Evolutionary conservation across 92 coral and sea anemone species (phyloP).

Genomic region (Umimayanthus kanabou): DNA sequence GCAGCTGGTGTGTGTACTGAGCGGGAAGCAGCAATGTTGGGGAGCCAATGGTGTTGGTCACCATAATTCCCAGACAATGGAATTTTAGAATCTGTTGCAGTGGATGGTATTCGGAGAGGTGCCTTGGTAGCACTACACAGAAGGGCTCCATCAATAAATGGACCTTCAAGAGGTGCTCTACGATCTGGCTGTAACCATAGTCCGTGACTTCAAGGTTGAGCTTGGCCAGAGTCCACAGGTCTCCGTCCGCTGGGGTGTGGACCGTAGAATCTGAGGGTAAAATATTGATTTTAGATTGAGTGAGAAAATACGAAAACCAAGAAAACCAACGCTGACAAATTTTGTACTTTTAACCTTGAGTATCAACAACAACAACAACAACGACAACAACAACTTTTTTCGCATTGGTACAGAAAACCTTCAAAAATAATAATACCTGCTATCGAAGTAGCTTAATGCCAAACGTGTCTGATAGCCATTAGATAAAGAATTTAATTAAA

Average conservation of each 20-base stretch:
- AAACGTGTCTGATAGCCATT: too few species aligned
- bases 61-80: slow-evolving; percentile 44
- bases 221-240: slow-evolving; percentile 49
- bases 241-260: slow-evolving; percentile 40
- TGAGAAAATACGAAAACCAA: neutral
- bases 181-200: slow-evolving; percentile 39
- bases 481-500: too few species aligned
- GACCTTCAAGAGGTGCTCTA: slow-evolving; percentile 49
- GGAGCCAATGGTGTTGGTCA: slow-evolving; percentile 29
- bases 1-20: neutral
- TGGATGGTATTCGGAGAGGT: slow-evolving; percentile 31
- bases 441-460: too few species aligned
- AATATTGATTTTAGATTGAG: neutral
- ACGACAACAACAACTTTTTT: too few species aligned
- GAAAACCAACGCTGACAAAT: neutral
- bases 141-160: slow-evolving; percentile 45
- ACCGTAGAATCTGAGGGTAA: slow-evolving; percentile 40
- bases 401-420: too few species aligned
- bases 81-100: slow-evolving; percentile 32
- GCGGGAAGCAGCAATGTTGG: slow-evolving; percentile 7
- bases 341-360: neutral
- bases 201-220: slow-evolving; percentile 41
- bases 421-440: too few species aligned
- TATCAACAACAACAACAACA: neutral
- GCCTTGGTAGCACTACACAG: slow-evolving; percentile 25